Evolutionary conservation across 23 tunicate genomes (phyloP).

Genomic region (Clavelina lepadiformis): DNA sequence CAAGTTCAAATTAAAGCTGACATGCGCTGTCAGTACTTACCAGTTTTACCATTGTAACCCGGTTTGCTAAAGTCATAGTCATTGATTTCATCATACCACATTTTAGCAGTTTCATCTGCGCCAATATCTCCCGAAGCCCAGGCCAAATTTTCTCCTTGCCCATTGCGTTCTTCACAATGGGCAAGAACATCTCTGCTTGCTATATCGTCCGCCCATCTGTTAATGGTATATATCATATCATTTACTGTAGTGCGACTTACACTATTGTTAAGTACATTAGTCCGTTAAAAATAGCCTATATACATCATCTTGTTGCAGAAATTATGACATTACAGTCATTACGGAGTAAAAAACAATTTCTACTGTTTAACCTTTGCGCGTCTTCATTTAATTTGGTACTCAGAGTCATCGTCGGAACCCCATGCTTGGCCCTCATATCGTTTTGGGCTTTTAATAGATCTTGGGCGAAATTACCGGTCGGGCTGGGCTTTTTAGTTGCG

Average conservation of each 20-base stretch:
- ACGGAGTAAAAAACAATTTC: too few species aligned
- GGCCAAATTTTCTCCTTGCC: slow-evolving; percentile 60
- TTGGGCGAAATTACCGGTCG: slow-evolving; percentile 26
- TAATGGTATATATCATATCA: neutral
- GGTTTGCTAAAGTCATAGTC: slow-evolving; percentile 36
- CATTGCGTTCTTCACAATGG: slow-evolving; percentile 15
- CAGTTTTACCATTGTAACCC: slow-evolving; percentile 35
- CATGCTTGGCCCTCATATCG: slow-evolving; percentile 54
- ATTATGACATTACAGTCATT: too few species aligned
- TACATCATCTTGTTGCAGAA: too few species aligned
- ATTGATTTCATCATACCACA: slow-evolving; percentile 72
- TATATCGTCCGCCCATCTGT: slow-evolving; percentile 64
- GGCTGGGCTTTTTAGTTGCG: too few species aligned
- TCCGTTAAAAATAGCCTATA: too few species aligned
- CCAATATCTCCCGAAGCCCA: slow-evolving; percentile 7
- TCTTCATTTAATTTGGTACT: slow-evolving; percentile 29
- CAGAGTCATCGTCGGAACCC: slow-evolving; percentile 48
- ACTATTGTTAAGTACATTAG: too few species aligned
- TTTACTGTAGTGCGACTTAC: too few species aligned
- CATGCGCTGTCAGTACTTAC: too few species aligned
- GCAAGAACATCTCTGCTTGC: slow-evolving; percentile 14
- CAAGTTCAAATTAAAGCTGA: too few species aligned
- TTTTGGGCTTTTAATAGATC: slow-evolving; percentile 55
- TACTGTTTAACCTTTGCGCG: slow-evolving; percentile 86
- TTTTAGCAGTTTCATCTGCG: slow-evolving; percentile 19